These are phyloP conservation scores for Pipistrellus pygmaeus DNA, from an alignment of 2,797 vertebrate species.

Conservation along the genomic window DNA sequence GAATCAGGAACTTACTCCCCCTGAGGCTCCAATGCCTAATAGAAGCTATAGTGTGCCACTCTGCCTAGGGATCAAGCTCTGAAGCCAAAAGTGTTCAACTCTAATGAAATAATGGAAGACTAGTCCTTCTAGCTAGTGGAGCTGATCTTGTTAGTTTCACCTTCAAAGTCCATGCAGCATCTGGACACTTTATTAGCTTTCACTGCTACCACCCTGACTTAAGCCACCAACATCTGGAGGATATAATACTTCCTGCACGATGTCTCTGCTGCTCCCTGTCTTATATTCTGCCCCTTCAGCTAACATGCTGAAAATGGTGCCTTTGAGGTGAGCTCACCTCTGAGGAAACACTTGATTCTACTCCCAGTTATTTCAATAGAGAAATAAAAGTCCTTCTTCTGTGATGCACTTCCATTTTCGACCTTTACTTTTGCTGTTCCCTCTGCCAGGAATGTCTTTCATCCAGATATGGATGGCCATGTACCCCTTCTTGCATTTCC, in stretches of 20 bases:
- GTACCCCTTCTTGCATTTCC: background rate
- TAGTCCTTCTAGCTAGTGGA: background rate
- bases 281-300: background rate
- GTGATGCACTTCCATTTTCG: background rate
- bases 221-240: background rate
- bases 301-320: background rate
- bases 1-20: background rate
- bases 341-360: background rate
- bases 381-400: background rate
- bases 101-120: background rate
- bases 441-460: background rate
- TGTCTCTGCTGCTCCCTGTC: background rate
- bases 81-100: background rate
- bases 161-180: background rate
- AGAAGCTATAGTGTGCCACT: background rate
- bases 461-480: background rate
- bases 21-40: background rate
- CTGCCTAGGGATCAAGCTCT: background rate
- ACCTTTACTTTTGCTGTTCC: background rate
- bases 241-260: background rate
- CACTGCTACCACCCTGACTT: background rate
- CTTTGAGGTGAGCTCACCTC: background rate
- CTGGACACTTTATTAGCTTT: background rate
- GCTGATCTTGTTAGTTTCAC: constrained; percentile 2
- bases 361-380: background rate